Evolutionary conservation across 2,797 vertebrate genomes (phyloP).

Genomic region (Diceros bicornis): DNA sequence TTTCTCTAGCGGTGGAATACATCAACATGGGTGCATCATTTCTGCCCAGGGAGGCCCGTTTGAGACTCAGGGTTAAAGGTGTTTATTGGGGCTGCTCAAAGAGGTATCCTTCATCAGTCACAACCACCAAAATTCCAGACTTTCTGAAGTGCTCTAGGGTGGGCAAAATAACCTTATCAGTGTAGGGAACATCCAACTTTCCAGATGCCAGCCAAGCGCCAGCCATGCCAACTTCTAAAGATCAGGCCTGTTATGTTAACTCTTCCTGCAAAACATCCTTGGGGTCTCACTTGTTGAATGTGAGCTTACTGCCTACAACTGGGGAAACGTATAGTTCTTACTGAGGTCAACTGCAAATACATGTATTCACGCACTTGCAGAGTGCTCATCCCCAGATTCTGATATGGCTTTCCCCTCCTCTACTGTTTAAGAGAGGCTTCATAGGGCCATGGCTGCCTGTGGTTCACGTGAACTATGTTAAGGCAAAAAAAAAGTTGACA

Average conservation of each 20-base stretch:
- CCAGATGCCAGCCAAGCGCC: not conserved
- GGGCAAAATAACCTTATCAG: too few relatives aligned
- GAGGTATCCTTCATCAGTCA: not conserved
- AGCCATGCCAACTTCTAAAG: not conserved
- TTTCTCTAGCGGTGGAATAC: not conserved
- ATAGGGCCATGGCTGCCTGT: fast-evolving
- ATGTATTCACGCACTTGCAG: fast-evolving
- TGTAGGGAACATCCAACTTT: not conserved
- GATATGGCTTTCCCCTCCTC: not conserved
- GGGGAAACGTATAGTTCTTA: fast-evolving
- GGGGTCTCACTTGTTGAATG: not conserved
- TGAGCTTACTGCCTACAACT: not conserved
- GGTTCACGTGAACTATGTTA: fast-evolving
- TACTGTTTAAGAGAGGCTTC: not conserved
- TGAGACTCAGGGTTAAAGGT: not conserved
- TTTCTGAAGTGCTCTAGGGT: not conserved
- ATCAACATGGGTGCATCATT: fast-evolving
- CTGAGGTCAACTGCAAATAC: not conserved
- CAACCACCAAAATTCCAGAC: not conserved
- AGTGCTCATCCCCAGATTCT: not conserved
- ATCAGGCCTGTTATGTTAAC: too few relatives aligned
- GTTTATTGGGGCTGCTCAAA: not conserved
- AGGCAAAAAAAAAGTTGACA: not conserved
- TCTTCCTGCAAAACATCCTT: not conserved
- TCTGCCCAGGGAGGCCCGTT: not conserved